Base-by-base conservation (phyloP, 2,113 vertebrate species). In the Excalfactoria chinensis region DNA sequence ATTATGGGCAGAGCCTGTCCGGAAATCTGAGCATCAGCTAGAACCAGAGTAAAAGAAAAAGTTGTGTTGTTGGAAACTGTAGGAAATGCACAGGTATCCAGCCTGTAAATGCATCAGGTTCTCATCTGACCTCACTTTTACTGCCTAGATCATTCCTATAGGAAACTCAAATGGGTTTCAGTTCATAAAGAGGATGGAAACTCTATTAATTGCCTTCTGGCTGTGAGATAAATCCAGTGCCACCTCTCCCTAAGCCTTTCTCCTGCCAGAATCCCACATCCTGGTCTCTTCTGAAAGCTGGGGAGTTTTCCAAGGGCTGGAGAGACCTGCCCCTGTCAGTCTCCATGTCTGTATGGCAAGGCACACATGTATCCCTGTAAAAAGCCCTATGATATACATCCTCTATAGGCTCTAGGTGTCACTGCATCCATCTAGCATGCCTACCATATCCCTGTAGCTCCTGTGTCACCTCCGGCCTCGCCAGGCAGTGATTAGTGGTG, bases 401-500 rank as follows among this genome's bases (percentile, higher is more conserved):
- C 80, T 89, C 55, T 40, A 28, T 16, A 30, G 72, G 37, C 37
- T 63, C 37, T 22, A 48, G 46, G 62, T 73, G 79, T 88, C 92
- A 28, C 55, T 2, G 56, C 71, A 88, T 60, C 76, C 1, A 7
- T 70, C 82, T 63, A 60, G 83, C 67, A 88, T 64, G 32, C 14
- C 74, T 44, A 56, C 59, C 58, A 49, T 58, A 35, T 88, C 35
- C 74, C 80, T 10, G 1, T 22, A 58, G 17, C 30, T 88, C 26
- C 59, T 73, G 78, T 34, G 40, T 73, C 43, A 83, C 78, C 86
- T 88, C 93, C 67, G 90, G 84, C 64, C 49, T 82, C 83, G 84
- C 64, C 8, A 83, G 89, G 86, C 85, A 89, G 91, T 96, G 93
- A 97, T 96, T 96, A 93, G 96, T 96, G 89, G 72, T 81, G 87